Percentiles rank a stretch among this genome's conserved stretches.
phyloP scores from a whole-genome alignment of 2,113 vertebrate genomes.

The Urocynchramus pylzowi region DNA sequence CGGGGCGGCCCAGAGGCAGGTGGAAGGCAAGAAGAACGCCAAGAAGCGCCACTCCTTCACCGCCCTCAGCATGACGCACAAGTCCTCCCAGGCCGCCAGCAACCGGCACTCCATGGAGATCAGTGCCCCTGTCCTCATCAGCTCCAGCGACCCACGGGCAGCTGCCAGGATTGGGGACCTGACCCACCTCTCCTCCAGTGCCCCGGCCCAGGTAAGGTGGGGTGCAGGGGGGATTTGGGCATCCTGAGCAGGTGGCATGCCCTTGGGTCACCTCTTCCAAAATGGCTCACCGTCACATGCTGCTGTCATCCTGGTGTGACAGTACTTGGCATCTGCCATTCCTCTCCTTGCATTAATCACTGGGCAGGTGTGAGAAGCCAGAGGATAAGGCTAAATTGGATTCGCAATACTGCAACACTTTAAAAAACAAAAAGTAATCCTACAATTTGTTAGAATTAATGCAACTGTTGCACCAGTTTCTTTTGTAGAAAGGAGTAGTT shows the following conservation, averaged over 20 bases:
- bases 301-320: accelerated
- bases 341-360: neutral
- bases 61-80: constrained; percentile 91
- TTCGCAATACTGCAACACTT: neutral
- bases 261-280: accelerated
- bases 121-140: constrained; percentile 94
- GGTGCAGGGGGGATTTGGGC: neutral
- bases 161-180: constrained; percentile 89
- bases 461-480: neutral
- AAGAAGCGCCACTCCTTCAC: constrained; percentile 98
- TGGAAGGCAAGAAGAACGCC: constrained; percentile 93
- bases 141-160: constrained; percentile 92
- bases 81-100: constrained; percentile 85
- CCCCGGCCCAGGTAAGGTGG: constrained; percentile 77
- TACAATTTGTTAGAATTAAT: neutral
- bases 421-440: neutral
- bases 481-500: neutral
- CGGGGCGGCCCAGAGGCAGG: constrained; percentile 79
- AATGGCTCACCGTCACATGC: neutral
- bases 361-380: accelerated
- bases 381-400: neutral
- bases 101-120: constrained; percentile 99
- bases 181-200: constrained; percentile 79
- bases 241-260: accelerated
- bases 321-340: neutral